These are phyloP conservation scores for Hydrotaea diabolus DNA, from an alignment of 2,888 invertebrate genomes.

Conservation along the genomic window DNA sequence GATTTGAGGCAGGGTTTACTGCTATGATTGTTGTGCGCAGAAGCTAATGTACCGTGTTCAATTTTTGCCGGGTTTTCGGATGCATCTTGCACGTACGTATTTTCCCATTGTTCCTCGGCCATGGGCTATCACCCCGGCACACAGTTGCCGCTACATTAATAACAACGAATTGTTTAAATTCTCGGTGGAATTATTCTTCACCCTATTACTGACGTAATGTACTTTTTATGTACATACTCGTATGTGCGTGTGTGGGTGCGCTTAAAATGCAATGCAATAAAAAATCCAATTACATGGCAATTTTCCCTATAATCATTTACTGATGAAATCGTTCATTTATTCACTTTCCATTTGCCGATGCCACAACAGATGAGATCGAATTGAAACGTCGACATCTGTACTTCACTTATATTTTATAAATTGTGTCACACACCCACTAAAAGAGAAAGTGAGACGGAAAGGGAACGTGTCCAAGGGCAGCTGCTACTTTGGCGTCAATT, in stretches of 20 bases:
- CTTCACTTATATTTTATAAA: too few species aligned
- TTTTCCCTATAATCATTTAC: slow-evolving; percentile 63
- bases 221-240: background rate
- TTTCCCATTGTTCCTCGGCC: too few species aligned
- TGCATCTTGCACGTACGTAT: too few species aligned
- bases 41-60: too few species aligned
- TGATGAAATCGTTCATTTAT: slow-evolving; percentile 54
- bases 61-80: too few species aligned
- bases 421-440: slow-evolving; percentile 41
- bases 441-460: slow-evolving; percentile 29
- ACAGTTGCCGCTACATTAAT: too few species aligned
- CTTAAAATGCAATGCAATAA: slow-evolving; percentile 46
- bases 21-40: too few species aligned
- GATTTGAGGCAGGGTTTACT: too few species aligned
- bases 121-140: too few species aligned
- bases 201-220: background rate
- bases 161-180: background rate
- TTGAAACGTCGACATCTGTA: slow-evolving; percentile 53
- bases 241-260: background rate
- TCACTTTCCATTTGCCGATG: slow-evolving; percentile 47
- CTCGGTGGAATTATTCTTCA: background rate
- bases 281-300: slow-evolving; percentile 66
- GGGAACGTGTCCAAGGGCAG: background rate
- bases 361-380: slow-evolving; percentile 64
- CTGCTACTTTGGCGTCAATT: background rate